Evolutionary conservation across 2,888 invertebrate species (phyloP).

Genomic region (Drosophila pegasa): DNA sequence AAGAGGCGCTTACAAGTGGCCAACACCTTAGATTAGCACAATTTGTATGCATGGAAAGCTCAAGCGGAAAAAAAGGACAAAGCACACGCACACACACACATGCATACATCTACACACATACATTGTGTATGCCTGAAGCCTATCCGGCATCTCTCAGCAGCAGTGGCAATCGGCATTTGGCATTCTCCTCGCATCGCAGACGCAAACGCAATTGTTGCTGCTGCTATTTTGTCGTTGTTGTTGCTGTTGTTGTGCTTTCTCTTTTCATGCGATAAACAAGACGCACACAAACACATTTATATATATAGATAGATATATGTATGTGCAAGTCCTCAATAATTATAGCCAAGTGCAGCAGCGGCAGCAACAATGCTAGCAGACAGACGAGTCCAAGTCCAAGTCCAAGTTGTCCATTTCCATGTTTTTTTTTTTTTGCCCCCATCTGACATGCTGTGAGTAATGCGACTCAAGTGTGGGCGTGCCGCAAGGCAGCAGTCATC

Average conservation of each 20-base stretch:
- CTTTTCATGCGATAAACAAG: conserved; percentile 51
- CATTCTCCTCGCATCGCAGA: conserved; percentile 47
- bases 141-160: conserved; percentile 54
- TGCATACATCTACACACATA: not conserved
- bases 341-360: conserved; percentile 59
- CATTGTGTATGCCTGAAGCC: conserved; percentile 19
- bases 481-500: conserved; percentile 46
- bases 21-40: conserved; percentile 35
- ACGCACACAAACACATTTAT: conserved; percentile 1
- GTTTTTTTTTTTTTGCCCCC: conserved; percentile 37
- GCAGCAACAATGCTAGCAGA: conserved; percentile 14
- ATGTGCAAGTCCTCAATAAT: conserved; percentile 51
- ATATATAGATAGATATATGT: not conserved
- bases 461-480: conserved; percentile 53
- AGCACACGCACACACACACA: conserved; percentile 9
- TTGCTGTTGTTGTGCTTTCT: conserved; percentile 59
- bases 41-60: conserved; percentile 20
- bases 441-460: conserved; percentile 45
- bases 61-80: conserved; percentile 24
- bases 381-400: conserved; percentile 36
- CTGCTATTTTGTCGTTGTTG: conserved; percentile 25
- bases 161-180: conserved; percentile 55
- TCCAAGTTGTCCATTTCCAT: conserved; percentile 38
- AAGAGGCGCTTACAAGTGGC: conserved; percentile 47
- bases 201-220: conserved; percentile 37